Evolutionary conservation across 1,140 invertebrate species (phyloP).

Genomic region (Artemia franciscana): DNA sequence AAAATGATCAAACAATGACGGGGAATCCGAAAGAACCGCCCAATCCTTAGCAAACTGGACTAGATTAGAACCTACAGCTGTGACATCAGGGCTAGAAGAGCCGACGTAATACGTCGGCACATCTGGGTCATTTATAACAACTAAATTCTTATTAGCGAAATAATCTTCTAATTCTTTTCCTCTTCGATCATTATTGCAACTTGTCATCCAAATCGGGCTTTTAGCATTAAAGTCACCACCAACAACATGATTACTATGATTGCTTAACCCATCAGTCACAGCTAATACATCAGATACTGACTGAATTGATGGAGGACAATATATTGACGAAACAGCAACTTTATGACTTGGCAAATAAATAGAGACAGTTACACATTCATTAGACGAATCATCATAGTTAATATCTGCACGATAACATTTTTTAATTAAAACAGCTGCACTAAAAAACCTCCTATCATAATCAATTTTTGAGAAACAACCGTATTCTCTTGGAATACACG

Average conservation of each 20-base stretch:
- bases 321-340: not conserved
- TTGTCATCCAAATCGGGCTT: not conserved
- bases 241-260: not conserved
- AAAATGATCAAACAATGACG: no score
- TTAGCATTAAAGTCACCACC: not conserved
- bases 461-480: not conserved
- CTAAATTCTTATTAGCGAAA: not conserved
- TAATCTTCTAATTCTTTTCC: not conserved
- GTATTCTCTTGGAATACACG: not conserved
- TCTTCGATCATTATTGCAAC: not conserved
- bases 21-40: no score
- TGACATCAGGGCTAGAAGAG: not conserved
- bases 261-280: not conserved
- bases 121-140: not conserved
- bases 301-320: not conserved
- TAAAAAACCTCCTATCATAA: no score
- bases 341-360: not conserved
- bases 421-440: no score
- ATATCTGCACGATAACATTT: not conserved
- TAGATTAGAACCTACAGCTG: not conserved
- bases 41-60: not conserved
- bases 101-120: not conserved
- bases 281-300: not conserved
- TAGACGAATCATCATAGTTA: not conserved
- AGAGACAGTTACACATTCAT: not conserved